Conservation (phyloP, 1,140 invertebrate genomes). For the Formica selysi region DNA sequence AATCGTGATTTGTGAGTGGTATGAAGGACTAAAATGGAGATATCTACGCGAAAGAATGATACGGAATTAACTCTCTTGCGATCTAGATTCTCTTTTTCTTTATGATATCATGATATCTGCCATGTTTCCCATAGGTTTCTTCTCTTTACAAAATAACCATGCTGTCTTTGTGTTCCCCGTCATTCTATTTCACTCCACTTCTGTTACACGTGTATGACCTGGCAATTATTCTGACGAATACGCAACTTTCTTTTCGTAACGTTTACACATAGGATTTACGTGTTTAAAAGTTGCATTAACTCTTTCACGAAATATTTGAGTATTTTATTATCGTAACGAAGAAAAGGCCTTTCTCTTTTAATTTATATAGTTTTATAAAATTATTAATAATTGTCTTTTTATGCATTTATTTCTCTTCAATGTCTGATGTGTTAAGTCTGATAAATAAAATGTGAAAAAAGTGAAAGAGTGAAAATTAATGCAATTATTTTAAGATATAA, state of each 20-base stretch:
- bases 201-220: neutral
- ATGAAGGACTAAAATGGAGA: neutral
- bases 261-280: neutral
- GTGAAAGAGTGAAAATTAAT: neutral
- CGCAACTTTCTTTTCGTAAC: neutral
- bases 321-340: neutral
- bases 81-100: slow-evolving; percentile 5
- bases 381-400: neutral
- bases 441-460: neutral
- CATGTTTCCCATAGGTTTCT: neutral
- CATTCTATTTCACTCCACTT: neutral
- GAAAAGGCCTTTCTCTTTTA: neutral
- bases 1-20: neutral
- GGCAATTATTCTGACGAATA: neutral
- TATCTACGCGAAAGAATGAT: slow-evolving; percentile 12
- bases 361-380: neutral
- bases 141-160: neutral
- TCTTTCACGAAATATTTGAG: neutral
- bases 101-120: neutral
- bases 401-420: slow-evolving; percentile 4
- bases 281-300: neutral
- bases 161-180: slow-evolving; percentile 7
- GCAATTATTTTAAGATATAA: slow-evolving; percentile 4
- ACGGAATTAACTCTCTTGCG: slow-evolving; percentile 12
- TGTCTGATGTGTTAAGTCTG: neutral